These are phyloP conservation scores for Chrysaora quinquecirrha DNA, from an alignment of 30 jellyfish, hydroid and myxozoan genomes.

Conservation along the genomic window DNA sequence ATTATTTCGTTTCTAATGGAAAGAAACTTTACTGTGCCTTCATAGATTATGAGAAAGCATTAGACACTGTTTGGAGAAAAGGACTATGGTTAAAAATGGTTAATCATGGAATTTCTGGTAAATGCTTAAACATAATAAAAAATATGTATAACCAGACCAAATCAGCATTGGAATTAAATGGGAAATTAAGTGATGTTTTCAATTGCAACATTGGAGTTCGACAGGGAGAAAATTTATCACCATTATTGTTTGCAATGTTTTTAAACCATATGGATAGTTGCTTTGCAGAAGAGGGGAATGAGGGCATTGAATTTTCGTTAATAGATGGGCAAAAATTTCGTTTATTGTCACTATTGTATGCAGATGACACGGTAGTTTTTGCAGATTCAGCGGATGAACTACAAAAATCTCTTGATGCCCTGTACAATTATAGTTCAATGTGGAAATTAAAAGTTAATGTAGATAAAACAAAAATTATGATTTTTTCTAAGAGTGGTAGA, in stretches of 20 bases:
- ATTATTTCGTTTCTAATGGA: slow-evolving; percentile 2
- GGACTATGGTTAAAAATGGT: slow-evolving; percentile 8
- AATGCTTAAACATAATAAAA: neutral
- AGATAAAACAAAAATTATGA: slow-evolving; percentile 12
- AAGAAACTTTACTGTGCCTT: slow-evolving; percentile 25
- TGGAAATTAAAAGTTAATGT: slow-evolving; percentile 28
- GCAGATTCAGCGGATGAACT: slow-evolving; percentile 12
- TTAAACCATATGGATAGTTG: slow-evolving; percentile 11
- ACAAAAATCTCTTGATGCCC: slow-evolving; percentile 1
- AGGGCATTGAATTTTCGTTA: neutral
- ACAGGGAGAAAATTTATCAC: slow-evolving; percentile 36
- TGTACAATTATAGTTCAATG: neutral
- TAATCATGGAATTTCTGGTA: slow-evolving; percentile 17
- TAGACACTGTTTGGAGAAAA: slow-evolving; percentile 41
- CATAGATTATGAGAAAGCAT: slow-evolving; percentile 17
- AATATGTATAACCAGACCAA: neutral
- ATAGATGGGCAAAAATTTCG: neutral
- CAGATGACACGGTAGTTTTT: slow-evolving; percentile 5
- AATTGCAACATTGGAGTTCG: slow-evolving; percentile 13
- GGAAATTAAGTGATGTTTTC: neutral
- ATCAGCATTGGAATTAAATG: neutral
- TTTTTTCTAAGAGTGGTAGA: slow-evolving; percentile 17
- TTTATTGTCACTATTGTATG: neutral
- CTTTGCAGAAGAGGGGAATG: neutral
- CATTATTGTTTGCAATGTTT: slow-evolving; percentile 2